Percentiles rank a stretch among this genome's conserved stretches.
phyloP scores from a whole-genome alignment of 92 coral and sea anemone genomes.

The Epizoanthus stellaris region DNA sequence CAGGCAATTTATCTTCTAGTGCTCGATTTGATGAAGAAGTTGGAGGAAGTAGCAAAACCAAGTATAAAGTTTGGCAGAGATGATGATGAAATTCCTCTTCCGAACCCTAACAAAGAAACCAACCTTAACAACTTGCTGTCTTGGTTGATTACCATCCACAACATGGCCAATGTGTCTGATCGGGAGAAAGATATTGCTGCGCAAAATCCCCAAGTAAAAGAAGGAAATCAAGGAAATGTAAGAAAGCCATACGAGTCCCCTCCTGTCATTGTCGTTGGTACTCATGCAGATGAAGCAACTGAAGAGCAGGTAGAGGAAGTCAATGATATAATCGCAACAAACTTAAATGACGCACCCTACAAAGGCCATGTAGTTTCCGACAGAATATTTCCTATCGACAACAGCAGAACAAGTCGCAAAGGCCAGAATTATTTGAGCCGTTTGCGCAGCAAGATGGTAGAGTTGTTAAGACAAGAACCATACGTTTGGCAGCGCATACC shows the following conservation, averaged over 20 bases:
- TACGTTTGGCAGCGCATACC: not conserved
- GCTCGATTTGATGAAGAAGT: not conserved
- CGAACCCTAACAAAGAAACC: not conserved
- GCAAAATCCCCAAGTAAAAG: not conserved
- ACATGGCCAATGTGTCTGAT: not conserved
- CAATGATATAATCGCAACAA: not conserved
- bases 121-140: not conserved
- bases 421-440: not conserved
- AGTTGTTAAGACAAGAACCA: not conserved
- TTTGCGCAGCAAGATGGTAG: not conserved
- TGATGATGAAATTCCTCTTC: not conserved
- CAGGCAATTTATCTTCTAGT: not conserved
- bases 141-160: not conserved
- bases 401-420: not conserved
- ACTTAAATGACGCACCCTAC: not conserved
- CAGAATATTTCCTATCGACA: not conserved
- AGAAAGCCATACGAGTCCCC: not conserved
- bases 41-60: not conserved
- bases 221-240: not conserved
- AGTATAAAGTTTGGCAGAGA: not conserved
- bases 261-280: not conserved
- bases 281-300: not conserved
- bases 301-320: not conserved
- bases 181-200: not conserved
- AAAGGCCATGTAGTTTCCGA: not conserved